Conservation (phyloP, 2,113 vertebrate species). For the Limnothrissa miodon region DNA sequence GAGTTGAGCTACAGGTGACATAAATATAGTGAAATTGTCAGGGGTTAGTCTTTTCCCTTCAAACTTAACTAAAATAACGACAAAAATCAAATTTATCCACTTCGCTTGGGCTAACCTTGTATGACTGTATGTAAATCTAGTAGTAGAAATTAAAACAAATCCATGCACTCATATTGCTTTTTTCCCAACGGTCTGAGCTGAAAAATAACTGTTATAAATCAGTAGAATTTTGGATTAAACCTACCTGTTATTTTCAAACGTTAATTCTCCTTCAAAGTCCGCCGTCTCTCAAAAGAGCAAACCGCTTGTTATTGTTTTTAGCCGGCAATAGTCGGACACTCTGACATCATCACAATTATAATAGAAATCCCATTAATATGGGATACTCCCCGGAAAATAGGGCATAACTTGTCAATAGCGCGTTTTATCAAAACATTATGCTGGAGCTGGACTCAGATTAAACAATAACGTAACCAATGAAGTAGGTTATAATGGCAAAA, state of each 20-base stretch:
- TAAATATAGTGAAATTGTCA: background rate
- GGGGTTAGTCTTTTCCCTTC: background rate
- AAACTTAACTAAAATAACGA: background rate
- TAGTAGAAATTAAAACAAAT: too few species aligned
- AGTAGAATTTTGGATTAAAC: background rate
- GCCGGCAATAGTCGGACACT: slow-evolving; percentile 55
- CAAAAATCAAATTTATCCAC: background rate
- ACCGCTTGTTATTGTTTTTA: slow-evolving; percentile 57
- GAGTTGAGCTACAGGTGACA: background rate
- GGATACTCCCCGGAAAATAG: slow-evolving; percentile 66
- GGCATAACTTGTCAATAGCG: slow-evolving; percentile 57
- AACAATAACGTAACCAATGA: background rate
- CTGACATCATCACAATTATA: slow-evolving; percentile 74
- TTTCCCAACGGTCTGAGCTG: background rate
- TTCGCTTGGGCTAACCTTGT: background rate
- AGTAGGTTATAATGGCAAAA: background rate
- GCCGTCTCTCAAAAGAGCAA: slow-evolving; percentile 52
- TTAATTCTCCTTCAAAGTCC: background rate
- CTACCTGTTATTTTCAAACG: slow-evolving; percentile 10
- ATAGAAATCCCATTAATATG: slow-evolving; percentile 62
- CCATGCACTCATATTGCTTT: too few species aligned
- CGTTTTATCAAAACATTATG: slow-evolving; percentile 5
- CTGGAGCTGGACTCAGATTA: background rate
- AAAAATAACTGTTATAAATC: background rate
- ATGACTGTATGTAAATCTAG: too few species aligned